A percentile compares a stretch with the other conserved stretches of the same genome.
Conservation (phyloP, 2,113 vertebrate species). For the Solea solea region DNA sequence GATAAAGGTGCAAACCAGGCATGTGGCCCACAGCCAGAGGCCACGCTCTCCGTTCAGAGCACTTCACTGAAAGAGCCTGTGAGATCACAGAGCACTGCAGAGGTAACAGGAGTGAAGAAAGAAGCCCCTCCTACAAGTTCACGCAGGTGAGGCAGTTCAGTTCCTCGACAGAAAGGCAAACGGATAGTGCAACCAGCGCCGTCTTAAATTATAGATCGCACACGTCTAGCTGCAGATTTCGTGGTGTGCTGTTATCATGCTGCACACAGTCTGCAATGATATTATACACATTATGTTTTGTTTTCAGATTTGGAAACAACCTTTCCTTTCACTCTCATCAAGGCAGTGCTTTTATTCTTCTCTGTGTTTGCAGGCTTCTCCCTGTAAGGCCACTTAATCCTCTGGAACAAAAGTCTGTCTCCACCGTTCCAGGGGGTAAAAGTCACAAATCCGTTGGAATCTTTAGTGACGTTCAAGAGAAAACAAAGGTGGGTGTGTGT, state of each 20-base stretch:
- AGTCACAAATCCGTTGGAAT: slow-evolving; percentile 26
- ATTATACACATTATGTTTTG: background rate
- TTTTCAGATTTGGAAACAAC: too few relatives aligned
- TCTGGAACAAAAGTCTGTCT: slow-evolving; percentile 68
- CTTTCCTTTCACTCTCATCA: background rate
- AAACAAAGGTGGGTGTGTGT: slow-evolving; percentile 59
- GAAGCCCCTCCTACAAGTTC: slow-evolving; percentile 67
- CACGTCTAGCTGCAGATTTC: background rate
- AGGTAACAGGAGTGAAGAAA: slow-evolving; percentile 55
- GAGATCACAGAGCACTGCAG: slow-evolving; percentile 53
- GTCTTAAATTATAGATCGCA: slow-evolving; percentile 5
- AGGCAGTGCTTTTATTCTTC: background rate
- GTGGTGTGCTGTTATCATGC: background rate
- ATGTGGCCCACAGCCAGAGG: slow-evolving; percentile 66
- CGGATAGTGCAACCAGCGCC: background rate
- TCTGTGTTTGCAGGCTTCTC: slow-evolving; percentile 83
- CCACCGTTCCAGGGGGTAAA: slow-evolving; percentile 69
- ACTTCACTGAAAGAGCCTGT: slow-evolving; percentile 80
- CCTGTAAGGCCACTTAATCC: slow-evolving; percentile 92
- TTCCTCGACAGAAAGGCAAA: background rate
- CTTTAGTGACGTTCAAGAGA: slow-evolving; percentile 27
- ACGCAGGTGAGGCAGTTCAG: slow-evolving; percentile 62
- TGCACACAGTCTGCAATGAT: background rate
- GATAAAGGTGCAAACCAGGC: slow-evolving; percentile 10
- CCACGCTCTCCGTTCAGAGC: slow-evolving; percentile 71